Evolutionary conservation across 64 coral and sea anemone genomes (phyloP), one percentile per base, ranked within the genome.

Genomic region (Dendrophyllia cribrosa): DNA sequence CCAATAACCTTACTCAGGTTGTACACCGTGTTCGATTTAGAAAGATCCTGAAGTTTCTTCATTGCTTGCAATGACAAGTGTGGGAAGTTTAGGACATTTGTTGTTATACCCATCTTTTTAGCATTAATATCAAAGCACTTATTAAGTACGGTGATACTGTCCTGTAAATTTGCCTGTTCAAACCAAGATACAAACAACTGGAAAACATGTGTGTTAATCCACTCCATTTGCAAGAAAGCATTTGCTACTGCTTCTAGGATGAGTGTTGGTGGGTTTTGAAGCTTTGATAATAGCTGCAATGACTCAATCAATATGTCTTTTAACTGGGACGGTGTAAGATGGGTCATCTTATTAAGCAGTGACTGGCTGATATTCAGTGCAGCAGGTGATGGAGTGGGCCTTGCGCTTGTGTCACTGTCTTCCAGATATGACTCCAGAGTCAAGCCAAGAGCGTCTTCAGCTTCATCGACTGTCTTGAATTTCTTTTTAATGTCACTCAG

Each of bases 361-460:
- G 65, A 43, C 44, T 44, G 46, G 71, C 69, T 55, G 48, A 59
- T 21, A 74, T 52, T 12, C 14, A 87, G 63, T 45, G 23, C 9
- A 43, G 67, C 14, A 34, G 85, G 68, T 43, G 85, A 59, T 51
- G 46, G 24, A 4, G 50, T 44, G 20, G 85, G 5, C 24, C 10
- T 25, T 7, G 9, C 65, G 24, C 10, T 73, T 12, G 24, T 17
- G 58, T 52, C 51, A 17, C 67, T 72, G n/a, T 70, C 87, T 20
- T 76, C 70, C 25, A 76, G 22, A 20, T 89, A 77, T 12, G 52
- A 13, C 5, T 89, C 87, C 25, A 89, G 0, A 17, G 71, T n/a
- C 15, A 89, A 23, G 17, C 72, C 73, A 43, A 89, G 25, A 19
- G 51, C 43, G 62, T 89, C 74, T 63, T 89, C 87, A 14, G 58